A percentile compares a stretch with the other conserved stretches of the same genome.
Conservation (phyloP, 2,797 vertebrate genomes). For the Cirrhinus mrigala region DNA sequence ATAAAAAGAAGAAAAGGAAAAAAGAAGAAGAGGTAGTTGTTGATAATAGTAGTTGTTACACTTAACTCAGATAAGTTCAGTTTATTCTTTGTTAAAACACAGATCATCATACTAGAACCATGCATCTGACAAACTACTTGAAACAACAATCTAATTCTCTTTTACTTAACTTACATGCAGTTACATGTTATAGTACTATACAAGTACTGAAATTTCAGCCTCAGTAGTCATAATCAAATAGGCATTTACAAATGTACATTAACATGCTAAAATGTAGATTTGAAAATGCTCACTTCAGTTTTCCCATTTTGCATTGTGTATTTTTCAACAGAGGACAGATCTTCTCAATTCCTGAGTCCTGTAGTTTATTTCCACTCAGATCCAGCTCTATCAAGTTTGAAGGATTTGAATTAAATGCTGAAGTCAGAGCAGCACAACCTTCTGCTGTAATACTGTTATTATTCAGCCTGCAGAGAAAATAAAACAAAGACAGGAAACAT, state of each 20-base stretch:
- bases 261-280: not conserved
- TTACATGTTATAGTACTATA: too few species aligned
- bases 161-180: too few species aligned
- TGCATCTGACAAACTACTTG: too few species aligned
- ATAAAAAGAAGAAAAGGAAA: too few species aligned
- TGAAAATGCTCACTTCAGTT: not conserved
- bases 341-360: rapidly evolving
- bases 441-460: not conserved
- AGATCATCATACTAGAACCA: too few species aligned
- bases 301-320: not conserved
- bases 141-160: too few species aligned
- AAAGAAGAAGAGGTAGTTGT: too few species aligned
- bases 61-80: too few species aligned
- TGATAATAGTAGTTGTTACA: too few species aligned
- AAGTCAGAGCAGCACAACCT: not conserved
- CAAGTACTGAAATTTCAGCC: too few species aligned
- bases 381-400: conserved; percentile 2
- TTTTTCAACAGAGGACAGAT: not conserved
- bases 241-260: not conserved
- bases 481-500: not conserved
- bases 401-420: not conserved
- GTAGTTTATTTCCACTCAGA: not conserved
- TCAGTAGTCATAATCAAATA: too few species aligned
- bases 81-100: too few species aligned
- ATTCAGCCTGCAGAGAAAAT: not conserved